Conservation (phyloP, 2,888 invertebrate species). For the Kuschelorhynchus macadamiae region DNA sequence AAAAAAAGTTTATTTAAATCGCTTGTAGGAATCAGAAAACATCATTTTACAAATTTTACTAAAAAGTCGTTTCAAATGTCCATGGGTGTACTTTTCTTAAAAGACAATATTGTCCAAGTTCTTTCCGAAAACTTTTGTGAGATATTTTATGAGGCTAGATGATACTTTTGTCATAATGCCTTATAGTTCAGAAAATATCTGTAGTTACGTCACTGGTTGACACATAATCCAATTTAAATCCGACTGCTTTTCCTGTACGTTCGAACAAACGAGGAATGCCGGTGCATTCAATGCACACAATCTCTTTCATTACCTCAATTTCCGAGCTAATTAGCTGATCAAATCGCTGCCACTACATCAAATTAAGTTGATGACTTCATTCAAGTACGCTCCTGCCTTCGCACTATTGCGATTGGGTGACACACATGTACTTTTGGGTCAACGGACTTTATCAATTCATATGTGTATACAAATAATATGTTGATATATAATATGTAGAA, state of each 20-base stretch:
- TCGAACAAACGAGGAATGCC: background rate
- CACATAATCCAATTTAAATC: background rate
- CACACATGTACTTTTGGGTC: conserved; percentile 65
- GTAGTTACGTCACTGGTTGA: too few species aligned
- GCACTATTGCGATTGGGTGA: conserved; percentile 62
- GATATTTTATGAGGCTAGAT: too few species aligned
- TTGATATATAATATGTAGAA: conserved; percentile 35
- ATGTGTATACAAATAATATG: conserved; percentile 50
- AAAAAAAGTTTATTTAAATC: too few species aligned
- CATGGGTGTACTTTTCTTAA: too few species aligned
- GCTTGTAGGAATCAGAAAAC: too few species aligned
- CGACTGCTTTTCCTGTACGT: background rate
- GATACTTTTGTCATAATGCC: too few species aligned
- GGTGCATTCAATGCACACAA: conserved; percentile 17
- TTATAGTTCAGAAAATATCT: too few species aligned
- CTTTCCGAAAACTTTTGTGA: too few species aligned
- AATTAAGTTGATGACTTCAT: conserved; percentile 38
- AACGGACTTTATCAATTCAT: conserved; percentile 63
- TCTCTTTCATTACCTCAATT: conserved; percentile 31
- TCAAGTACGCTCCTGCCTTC: conserved; percentile 36
- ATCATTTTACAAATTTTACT: too few species aligned
- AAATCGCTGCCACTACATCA: conserved; percentile 30
- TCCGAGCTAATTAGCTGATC: conserved; percentile 31
- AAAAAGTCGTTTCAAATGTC: too few species aligned
- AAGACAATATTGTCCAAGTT: too few species aligned